Base-by-base conservation (phyloP, 2,888 invertebrate species). In the Augiades crinisus region DNA sequence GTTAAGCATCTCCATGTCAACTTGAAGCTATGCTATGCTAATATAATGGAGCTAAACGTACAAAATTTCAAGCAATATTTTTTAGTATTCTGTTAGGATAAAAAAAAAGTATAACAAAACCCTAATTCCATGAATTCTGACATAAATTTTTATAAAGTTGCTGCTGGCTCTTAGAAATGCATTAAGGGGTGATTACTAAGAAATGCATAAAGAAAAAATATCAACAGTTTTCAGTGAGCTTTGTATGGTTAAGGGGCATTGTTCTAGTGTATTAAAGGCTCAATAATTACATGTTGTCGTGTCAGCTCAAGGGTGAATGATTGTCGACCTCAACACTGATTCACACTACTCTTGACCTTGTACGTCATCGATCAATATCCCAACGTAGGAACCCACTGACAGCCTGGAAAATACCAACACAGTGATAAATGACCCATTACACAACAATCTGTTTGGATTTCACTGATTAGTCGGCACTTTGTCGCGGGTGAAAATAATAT, bases 311-410 rank as follows among this genome's bases (percentile, higher is more conserved):
- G 59, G 65, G 63, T 67, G 63, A 66, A 64, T 64, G 66, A 51
- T 64, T 57, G 61, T 61, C 60, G 62, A 68, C 68, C 65, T 65
- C 60, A 56, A 30, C 38, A 50, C 43, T 38, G 40, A 33, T 30
- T 49, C 40, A 52, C 37, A 36, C 31, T 59, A 53, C 54, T 58
- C 72, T 76, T 81, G 75, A 78, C 87, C 85, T 83, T 86, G 78
- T 58, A 63, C 66, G 65, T 71, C 68, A 76, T 73, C 69, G 76
- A 77, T 87, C 84, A 74, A 84, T 84, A 79, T 67, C 59, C 61
- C 81, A 75, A 81, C 77, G 69, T 75, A 65, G 65, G 65, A 57
- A 55, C 57, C 53, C 24, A 53, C 54, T 63, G 55, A 66, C 67
- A 70, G 58, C 52, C 60, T 55, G 58, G 60, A 65, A 64, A 61